phyloP scores from a whole-genome alignment of 2,797 vertebrate species.

The Pagetopsis macropterus region DNA sequence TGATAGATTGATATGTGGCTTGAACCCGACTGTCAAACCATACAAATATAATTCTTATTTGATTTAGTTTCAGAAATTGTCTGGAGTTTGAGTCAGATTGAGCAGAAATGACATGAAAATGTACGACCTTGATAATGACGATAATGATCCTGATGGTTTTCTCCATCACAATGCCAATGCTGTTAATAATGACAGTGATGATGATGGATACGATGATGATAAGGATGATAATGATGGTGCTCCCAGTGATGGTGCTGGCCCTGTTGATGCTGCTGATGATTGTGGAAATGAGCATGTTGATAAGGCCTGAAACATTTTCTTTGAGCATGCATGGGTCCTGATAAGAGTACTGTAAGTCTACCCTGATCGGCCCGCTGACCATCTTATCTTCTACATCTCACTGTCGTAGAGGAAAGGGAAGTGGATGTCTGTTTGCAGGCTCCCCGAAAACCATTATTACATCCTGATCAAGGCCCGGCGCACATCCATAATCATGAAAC shows the following conservation, averaged over 20 bases:
- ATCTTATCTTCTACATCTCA: conserved; percentile 60
- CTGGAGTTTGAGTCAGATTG: conserved; percentile 19
- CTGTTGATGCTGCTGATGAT: conserved; percentile 62
- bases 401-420: conserved; percentile 61
- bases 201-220: conserved; percentile 64
- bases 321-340: conserved; percentile 56
- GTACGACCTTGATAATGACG: conserved; percentile 47
- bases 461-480: conserved; percentile 32
- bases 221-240: conserved; percentile 30
- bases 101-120: conserved; percentile 41
- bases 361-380: conserved; percentile 46
- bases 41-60: no score
- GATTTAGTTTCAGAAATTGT: not conserved
- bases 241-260: conserved; percentile 46
- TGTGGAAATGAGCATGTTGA: conserved; percentile 76
- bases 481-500: conserved; percentile 22
- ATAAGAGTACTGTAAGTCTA: conserved; percentile 61
- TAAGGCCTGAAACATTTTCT: conserved; percentile 68
- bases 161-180: conserved; percentile 66
- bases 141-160: conserved; percentile 66
- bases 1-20: not conserved
- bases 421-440: conserved; percentile 54
- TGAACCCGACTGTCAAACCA: not conserved
- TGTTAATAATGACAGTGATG: conserved; percentile 68
- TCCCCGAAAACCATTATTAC: conserved; percentile 53